A percentile compares a stretch with the other conserved stretches of the same genome.
Evolutionary conservation across 2,113 vertebrate genomes (phyloP).

Genomic region (Anguilla rostrata): DNA sequence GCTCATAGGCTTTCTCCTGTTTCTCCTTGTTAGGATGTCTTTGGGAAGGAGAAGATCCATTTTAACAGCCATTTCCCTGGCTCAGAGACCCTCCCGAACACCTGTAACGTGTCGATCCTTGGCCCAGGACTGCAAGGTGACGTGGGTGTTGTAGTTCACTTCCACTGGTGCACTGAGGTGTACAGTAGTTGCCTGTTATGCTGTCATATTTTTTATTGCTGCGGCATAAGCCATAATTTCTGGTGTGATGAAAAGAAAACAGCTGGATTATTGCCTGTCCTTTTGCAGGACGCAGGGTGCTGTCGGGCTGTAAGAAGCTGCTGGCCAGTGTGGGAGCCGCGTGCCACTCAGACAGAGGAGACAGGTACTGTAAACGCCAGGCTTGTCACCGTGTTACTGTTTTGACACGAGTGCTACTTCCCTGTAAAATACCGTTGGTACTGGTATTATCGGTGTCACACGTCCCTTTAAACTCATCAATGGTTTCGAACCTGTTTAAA

Average conservation of each 20-base stretch:
- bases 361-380: slow-evolving; percentile 64
- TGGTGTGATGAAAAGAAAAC: slow-evolving; percentile 53
- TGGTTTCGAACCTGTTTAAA: too few species aligned
- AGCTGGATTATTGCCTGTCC: slow-evolving; percentile 51
- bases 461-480: too few species aligned
- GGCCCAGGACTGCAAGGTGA: slow-evolving; percentile 84
- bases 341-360: slow-evolving; percentile 85
- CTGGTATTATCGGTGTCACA: too few species aligned
- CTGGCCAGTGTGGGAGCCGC: slow-evolving; percentile 89
- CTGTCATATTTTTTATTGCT: neutral
- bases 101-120: slow-evolving; percentile 87
- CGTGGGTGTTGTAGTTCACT: slow-evolving; percentile 17
- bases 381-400: too few species aligned
- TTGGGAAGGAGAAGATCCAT: slow-evolving; percentile 74
- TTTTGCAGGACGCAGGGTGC: slow-evolving; percentile 75
- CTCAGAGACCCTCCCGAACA: slow-evolving; percentile 83
- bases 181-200: neutral
- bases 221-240: slow-evolving; percentile 42
- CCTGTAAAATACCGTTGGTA: too few species aligned
- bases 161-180: neutral
- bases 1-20: neutral
- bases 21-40: slow-evolving; percentile 67
- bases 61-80: slow-evolving; percentile 81
- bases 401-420: too few species aligned
- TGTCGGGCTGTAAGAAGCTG: slow-evolving; percentile 77